Evolutionary conservation across 2,888 invertebrate species (phyloP), one percentile per base, ranked within the genome.

Genomic region (Aphodius granarius): DNA sequence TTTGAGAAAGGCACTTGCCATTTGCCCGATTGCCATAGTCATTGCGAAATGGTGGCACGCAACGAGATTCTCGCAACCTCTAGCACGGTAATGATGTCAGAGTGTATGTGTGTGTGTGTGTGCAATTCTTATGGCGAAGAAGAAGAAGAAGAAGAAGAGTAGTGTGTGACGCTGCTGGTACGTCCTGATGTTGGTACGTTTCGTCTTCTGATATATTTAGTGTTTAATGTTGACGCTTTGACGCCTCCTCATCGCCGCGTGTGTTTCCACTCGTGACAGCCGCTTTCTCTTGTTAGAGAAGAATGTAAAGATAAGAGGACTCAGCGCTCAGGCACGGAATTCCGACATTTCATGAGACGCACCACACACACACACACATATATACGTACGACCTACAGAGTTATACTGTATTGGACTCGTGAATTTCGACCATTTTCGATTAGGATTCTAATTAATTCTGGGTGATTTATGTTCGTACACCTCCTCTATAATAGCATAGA

Each of bases 241-340:
- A 77, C 77, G 77, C 77, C 77, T 77, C 77, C 74, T 75, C 77
- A 68, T 43, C 77, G 65, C 76, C 66, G 76, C 76, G 73, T 75
- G 73, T 71, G 71, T 72, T 70, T 77, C 68, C 72, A n/a, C 68
- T 68, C 74, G 64, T 72, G 77, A 75, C 75, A 64, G 73, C 71
- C 77, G 75, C 77, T 77, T 77, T 77, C 77, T 77, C 77, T 77
- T 75, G 77, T 77, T 77, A 77, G 43, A 77, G 77, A 77, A 77
- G 77, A 74, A 77, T 77, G 77, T 71, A 73, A 64, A 74, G 76
- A 76, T 76, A 76, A 76, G 76, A 73, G 77, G 64, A 70, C 73
- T 63, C 21, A n/a, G 21, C 20, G 73, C 21, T 62, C 66, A 22
- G 66, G 22, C 63, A 20, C 63, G 73, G 73, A 73, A 73, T 73